These are phyloP conservation scores for Thamnaconus septentrionalis DNA, from an alignment of 2,113 vertebrate species.

Conservation along the genomic window DNA sequence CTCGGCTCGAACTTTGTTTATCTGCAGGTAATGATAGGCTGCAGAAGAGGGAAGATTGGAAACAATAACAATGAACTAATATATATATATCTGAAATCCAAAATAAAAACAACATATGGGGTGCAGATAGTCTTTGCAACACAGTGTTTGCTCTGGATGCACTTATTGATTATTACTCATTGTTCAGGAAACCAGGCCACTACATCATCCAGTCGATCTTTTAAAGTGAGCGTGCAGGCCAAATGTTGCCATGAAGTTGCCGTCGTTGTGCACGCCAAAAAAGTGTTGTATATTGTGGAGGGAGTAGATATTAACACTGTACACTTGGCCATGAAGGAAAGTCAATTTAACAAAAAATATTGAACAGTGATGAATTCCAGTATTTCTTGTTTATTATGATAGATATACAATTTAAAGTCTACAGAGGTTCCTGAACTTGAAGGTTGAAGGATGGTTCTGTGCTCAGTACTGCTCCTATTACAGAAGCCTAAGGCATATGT, in stretches of 20 bases:
- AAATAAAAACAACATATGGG: constrained; percentile 2
- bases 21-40: not conserved
- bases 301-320: too few species aligned
- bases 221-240: constrained; percentile 63
- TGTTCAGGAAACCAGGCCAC: constrained; percentile 47
- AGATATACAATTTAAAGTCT: too few species aligned
- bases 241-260: not conserved
- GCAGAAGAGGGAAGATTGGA: not conserved
- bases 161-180: constrained; percentile 63
- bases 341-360: too few species aligned
- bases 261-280: too few species aligned
- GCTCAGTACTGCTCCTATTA: too few species aligned
- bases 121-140: constrained; percentile 15
- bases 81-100: not conserved
- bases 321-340: too few species aligned
- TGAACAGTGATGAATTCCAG: too few species aligned
- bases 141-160: constrained; percentile 48
- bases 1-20: not conserved
- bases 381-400: too few species aligned
- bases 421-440: too few species aligned
- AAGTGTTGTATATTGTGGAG: too few species aligned
- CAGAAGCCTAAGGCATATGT: too few species aligned
- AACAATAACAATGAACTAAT: not conserved
- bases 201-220: constrained; percentile 47
- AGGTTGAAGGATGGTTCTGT: too few species aligned